Percentiles rank a stretch among this genome's conserved stretches.
Evolutionary conservation across 2,797 vertebrate genomes (phyloP).

Genomic region (Bovichtus diacanthus): DNA sequence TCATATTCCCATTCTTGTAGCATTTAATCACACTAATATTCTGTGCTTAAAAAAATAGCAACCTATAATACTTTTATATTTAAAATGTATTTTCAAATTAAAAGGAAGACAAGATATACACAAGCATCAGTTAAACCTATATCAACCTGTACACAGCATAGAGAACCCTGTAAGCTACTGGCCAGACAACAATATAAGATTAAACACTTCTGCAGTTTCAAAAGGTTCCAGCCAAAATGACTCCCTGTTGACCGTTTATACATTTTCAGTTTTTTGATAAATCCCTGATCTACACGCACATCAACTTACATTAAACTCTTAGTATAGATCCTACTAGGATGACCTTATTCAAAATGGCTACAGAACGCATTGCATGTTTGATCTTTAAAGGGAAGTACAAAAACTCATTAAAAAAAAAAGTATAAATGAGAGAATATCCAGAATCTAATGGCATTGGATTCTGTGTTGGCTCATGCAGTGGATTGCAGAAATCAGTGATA

Average conservation of each 20-base stretch:
- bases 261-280: slow-evolving; percentile 64
- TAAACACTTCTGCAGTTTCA: slow-evolving; percentile 73
- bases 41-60: slow-evolving; percentile 88
- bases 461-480: slow-evolving; percentile 76
- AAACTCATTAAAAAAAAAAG: slow-evolving; percentile 75
- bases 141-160: slow-evolving; percentile 88
- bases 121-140: slow-evolving; percentile 87
- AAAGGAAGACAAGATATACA: slow-evolving; percentile 94
- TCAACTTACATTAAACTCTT: slow-evolving; percentile 69
- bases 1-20: slow-evolving; percentile 78
- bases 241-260: slow-evolving; percentile 79
- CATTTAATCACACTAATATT: slow-evolving; percentile 83
- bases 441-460: slow-evolving; percentile 55
- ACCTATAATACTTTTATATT: slow-evolving; percentile 95
- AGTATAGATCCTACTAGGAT: slow-evolving; percentile 59
- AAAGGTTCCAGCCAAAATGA: slow-evolving; percentile 76
- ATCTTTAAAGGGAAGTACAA: slow-evolving; percentile 81
- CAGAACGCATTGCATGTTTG: slow-evolving; percentile 76
- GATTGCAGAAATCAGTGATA: slow-evolving; percentile 72
- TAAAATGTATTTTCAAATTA: slow-evolving; percentile 89
- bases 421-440: slow-evolving; percentile 71
- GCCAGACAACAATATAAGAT: slow-evolving; percentile 77
- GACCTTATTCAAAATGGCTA: slow-evolving; percentile 75
- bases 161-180: slow-evolving; percentile 85
- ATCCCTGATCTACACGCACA: slow-evolving; percentile 79